phyloP scores from a whole-genome alignment of 2,888 invertebrate species.

The Nomada lathburiana region DNA sequence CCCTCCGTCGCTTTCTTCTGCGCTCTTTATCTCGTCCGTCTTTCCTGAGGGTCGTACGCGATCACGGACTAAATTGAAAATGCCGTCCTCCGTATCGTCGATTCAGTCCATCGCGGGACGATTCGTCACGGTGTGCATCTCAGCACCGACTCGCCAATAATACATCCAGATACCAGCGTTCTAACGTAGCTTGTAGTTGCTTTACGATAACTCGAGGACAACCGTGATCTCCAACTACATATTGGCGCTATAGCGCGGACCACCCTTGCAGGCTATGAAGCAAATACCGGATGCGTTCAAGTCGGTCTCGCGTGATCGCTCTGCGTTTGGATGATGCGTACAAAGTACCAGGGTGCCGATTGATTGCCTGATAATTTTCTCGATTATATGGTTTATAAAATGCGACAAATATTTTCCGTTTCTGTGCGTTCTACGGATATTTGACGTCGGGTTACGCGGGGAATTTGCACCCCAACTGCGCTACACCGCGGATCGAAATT shows the following conservation, averaged over 20 bases:
- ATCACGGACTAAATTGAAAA: conserved; percentile 17
- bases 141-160: conserved; percentile 43
- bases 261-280: too few relatives aligned
- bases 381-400: background rate
- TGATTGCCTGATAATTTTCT: too few relatives aligned
- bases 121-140: conserved; percentile 33
- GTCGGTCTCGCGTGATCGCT: too few relatives aligned
- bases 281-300: too few relatives aligned
- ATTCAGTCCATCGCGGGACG: conserved; percentile 49
- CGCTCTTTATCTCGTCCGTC: conserved; percentile 14
- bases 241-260: too few relatives aligned
- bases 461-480: background rate
- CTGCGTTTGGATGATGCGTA: too few relatives aligned
- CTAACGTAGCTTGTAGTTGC: background rate
- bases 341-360: too few relatives aligned
- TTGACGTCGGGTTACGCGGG: background rate
- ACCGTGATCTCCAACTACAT: too few relatives aligned
- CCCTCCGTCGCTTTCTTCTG: conserved; percentile 36
- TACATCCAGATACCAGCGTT: conserved; percentile 17
- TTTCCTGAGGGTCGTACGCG: background rate
- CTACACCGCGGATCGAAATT: background rate
- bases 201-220: background rate
- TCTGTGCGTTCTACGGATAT: too few relatives aligned
- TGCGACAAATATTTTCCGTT: background rate
- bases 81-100: conserved; percentile 16